phyloP scores from a whole-genome alignment of 2,797 vertebrate genomes.

The Picus viridis region DNA sequence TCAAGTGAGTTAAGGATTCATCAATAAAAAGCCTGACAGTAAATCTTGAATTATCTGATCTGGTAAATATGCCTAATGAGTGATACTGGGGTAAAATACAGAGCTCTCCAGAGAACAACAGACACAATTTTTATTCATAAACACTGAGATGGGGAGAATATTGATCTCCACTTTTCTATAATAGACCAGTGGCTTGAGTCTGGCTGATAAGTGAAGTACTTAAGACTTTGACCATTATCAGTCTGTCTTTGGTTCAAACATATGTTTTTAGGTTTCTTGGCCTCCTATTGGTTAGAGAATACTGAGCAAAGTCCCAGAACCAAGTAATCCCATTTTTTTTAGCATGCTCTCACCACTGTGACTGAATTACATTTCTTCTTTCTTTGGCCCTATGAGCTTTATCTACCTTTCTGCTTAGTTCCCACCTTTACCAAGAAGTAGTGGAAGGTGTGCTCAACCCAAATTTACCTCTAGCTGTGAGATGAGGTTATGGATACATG shows the following conservation, averaged over 20 bases:
- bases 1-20: neutral
- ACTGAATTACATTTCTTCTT: neutral
- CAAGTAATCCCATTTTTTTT: neutral
- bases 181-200: neutral
- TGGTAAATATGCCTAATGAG: neutral
- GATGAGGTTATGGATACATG: neutral
- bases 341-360: neutral
- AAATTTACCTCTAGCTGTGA: neutral
- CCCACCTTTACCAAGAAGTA: neutral
- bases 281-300: neutral
- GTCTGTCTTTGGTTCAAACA: neutral
- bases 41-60: neutral
- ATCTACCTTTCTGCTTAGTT: neutral
- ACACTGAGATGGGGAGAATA: neutral
- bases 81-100: neutral
- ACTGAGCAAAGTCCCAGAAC: neutral
- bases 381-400: neutral
- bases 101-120: neutral
- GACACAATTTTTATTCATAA: neutral
- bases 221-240: neutral
- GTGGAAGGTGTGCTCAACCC: neutral
- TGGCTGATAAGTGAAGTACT: neutral
- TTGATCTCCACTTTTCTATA: neutral
- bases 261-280: neutral
- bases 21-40: neutral